These are phyloP conservation scores for Bombyx mori DNA, from an alignment of 1,140 invertebrate genomes.

Conservation along the genomic window DNA sequence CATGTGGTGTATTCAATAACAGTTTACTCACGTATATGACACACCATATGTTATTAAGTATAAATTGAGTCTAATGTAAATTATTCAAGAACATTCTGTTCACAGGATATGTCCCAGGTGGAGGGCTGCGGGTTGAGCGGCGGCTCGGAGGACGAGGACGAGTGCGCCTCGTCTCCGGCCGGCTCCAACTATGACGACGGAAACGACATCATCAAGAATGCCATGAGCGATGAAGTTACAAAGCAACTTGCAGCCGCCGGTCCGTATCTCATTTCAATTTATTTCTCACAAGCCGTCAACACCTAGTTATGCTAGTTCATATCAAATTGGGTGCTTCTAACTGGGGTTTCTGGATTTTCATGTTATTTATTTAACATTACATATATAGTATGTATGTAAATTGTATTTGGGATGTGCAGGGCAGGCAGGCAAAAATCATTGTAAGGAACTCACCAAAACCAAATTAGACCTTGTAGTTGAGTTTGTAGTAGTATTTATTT, in stretches of 20 bases:
- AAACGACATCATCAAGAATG: constrained; percentile 81
- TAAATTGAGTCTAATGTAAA: no score
- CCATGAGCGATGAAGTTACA: constrained; percentile 90
- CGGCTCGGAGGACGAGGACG: constrained; percentile 83
- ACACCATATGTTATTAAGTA: no score
- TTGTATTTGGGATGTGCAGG: no score
- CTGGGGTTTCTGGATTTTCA: no score
- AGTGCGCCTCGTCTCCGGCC: constrained; percentile 79
- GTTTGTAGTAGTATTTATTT: no score
- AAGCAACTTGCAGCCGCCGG: constrained; percentile 95
- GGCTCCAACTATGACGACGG: constrained; percentile 82
- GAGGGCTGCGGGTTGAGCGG: constrained; percentile 74
- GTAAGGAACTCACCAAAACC: no score
- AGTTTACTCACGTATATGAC: no score
- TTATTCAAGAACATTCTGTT: constrained; percentile 1
- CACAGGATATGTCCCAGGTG: constrained; percentile 59
- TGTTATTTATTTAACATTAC: neutral
- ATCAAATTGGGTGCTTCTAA: neutral
- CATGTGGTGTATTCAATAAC: no score
- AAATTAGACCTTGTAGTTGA: no score
- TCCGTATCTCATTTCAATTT: constrained; percentile 52
- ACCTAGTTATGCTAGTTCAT: neutral
- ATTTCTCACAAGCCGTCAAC: neutral
- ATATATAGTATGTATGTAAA: no score
- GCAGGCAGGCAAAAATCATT: no score